These are phyloP conservation scores for Microctenopoma stevenorrisi DNA, from an alignment of 2,797 vertebrate genomes.

Conservation along the genomic window DNA sequence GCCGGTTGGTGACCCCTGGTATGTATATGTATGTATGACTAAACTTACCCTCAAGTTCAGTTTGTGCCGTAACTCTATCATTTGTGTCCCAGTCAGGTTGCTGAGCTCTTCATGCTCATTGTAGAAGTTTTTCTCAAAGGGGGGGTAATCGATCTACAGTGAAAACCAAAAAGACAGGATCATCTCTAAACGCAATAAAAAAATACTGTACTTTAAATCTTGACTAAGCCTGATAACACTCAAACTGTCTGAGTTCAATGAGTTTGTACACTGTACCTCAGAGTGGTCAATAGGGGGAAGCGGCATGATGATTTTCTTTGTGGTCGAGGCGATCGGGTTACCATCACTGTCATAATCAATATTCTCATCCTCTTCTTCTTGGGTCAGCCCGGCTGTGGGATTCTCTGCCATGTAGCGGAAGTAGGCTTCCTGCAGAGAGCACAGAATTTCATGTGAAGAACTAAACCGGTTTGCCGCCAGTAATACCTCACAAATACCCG, in stretches of 20 bases:
- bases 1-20: no score
- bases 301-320: constrained; percentile 97
- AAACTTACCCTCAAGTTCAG: constrained; percentile 92
- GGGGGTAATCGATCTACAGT: constrained; percentile 94
- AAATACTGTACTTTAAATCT: background rate
- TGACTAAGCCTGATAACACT: background rate
- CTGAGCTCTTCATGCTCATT: constrained; percentile 96
- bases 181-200: background rate
- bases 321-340: constrained; percentile 90
- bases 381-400: constrained; percentile 94
- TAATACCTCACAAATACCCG: constrained; percentile 9
- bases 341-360: constrained; percentile 98
- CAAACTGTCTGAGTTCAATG: background rate
- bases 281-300: constrained; percentile 96
- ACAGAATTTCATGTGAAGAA: constrained; percentile 60
- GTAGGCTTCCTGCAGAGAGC: constrained; percentile 96
- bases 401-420: constrained; percentile 99
- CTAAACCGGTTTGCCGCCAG: constrained; percentile 11
- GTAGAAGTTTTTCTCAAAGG: constrained; percentile 98
- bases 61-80: constrained; percentile 93
- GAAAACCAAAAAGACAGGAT: background rate
- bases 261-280: constrained; percentile 84
- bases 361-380: constrained; percentile 95
- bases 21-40: no score
- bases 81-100: constrained; percentile 87